Percentiles rank a stretch among this genome's conserved stretches.
Conservation (phyloP, 2,113 vertebrate species). For the Sula dactylatra region DNA sequence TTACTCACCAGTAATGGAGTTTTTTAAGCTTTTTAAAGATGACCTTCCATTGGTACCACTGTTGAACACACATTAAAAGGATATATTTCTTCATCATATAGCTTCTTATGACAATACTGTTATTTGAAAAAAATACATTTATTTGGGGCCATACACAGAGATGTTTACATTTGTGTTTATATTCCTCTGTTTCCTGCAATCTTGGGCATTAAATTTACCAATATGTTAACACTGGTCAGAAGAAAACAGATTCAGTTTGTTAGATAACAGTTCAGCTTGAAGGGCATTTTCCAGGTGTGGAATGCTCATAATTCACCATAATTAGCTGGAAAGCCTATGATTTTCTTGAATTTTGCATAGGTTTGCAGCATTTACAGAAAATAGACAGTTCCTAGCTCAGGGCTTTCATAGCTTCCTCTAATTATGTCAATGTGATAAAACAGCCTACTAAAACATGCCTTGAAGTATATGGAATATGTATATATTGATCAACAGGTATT, state of each 20-base stretch:
- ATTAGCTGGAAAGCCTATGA: conserved; percentile 1
- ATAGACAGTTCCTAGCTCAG: not conserved
- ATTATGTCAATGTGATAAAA: conserved; percentile 49
- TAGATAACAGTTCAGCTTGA: not conserved
- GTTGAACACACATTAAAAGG: not conserved
- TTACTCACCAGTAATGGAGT: not conserved
- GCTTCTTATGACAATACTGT: not conserved
- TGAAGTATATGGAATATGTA: conserved; percentile 2
- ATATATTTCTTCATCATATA: not conserved
- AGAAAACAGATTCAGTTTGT: not conserved
- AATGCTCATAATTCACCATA: not conserved
- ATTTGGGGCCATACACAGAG: accelerated
- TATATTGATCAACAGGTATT: not conserved
- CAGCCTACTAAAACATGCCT: conserved; percentile 23
- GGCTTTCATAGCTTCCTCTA: conserved; percentile 3
- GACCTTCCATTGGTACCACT: not conserved
- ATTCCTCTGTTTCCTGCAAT: not conserved
- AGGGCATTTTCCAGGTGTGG: not conserved
- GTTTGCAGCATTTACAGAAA: conserved; percentile 9
- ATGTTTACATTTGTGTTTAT: not conserved
- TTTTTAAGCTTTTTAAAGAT: not conserved
- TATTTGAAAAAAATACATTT: not conserved
- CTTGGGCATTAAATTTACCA: not conserved
- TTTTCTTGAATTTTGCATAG: conserved; percentile 43
- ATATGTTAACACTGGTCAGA: not conserved